A percentile compares a stretch with the other conserved stretches of the same genome.
These are phyloP conservation scores for Tragelaphus eurycerus DNA, from an alignment of 2,797 vertebrate genomes.

Conservation along the genomic window DNA sequence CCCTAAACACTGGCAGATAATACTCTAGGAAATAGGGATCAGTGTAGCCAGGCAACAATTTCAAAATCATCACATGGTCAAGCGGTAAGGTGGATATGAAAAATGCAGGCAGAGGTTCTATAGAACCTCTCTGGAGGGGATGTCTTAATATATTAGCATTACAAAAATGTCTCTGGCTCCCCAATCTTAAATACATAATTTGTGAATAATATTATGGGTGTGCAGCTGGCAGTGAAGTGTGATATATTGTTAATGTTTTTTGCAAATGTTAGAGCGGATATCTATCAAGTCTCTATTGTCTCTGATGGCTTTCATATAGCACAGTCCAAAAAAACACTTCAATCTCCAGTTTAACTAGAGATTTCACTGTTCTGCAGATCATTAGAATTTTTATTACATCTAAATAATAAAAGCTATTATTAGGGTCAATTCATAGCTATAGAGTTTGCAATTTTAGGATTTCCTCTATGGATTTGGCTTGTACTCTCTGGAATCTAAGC, in stretches of 20 bases:
- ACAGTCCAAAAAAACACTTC: slow-evolving; percentile 78
- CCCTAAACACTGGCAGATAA: neutral
- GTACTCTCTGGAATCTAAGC: slow-evolving; percentile 70
- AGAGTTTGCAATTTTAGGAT: slow-evolving; percentile 79
- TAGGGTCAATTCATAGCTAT: slow-evolving; percentile 80
- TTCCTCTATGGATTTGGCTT: slow-evolving; percentile 77
- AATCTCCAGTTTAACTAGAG: slow-evolving; percentile 76
- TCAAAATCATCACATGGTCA: slow-evolving; percentile 61
- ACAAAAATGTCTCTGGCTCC: slow-evolving; percentile 76
- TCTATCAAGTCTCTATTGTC: slow-evolving; percentile 77
- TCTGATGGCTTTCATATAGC: slow-evolving; percentile 78
- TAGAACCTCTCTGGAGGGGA: slow-evolving; percentile 64
- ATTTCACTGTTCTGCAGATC: slow-evolving; percentile 79
- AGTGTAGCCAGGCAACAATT: slow-evolving; percentile 64
- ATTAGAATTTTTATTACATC: slow-evolving; percentile 82
- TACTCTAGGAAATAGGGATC: slow-evolving; percentile 5
- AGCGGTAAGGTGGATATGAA: slow-evolving; percentile 59
- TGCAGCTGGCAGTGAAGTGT: slow-evolving; percentile 79
- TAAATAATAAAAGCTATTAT: slow-evolving; percentile 84
- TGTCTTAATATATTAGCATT: slow-evolving; percentile 79
- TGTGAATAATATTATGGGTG: slow-evolving; percentile 80
- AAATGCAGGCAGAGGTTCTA: slow-evolving; percentile 61
- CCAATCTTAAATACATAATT: slow-evolving; percentile 82
- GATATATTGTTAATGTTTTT: slow-evolving; percentile 80
- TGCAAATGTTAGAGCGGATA: slow-evolving; percentile 78